Evolutionary conservation across 2,113 vertebrate genomes (phyloP), one percentile per base, ranked within the genome.

Genomic region (Nesoenas mayeri): DNA sequence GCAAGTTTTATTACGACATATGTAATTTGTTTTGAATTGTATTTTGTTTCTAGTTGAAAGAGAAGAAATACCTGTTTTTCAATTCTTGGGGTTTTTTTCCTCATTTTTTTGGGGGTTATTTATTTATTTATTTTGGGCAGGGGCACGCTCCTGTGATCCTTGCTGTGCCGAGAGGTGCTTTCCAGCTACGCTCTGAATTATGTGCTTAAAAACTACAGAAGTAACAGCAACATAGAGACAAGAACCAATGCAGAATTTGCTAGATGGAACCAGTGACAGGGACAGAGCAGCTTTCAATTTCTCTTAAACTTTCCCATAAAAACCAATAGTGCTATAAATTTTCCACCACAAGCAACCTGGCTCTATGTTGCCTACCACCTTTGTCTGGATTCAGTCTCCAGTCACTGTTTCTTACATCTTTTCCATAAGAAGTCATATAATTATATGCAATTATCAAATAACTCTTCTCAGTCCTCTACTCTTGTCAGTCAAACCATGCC

Each of bases 1-100:
- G 50, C 34, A 72, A 51, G n/a, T 69, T 61, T 70, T 58, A 26
- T 34, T 31, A 42, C 54, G 19, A 32, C 31, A 36, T 4, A 25
- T 0, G 0, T 13, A 12, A 20, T 3, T 3, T 58, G 20, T 40
- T 70, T 72, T 38, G 24, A 70, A 9, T 53, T 87, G 36, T 26
- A 28, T 42, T 65, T 87, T 61, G 21, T 65, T 94, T 80, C 25
- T 38, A 28, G 44, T 51, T 51, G 51, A 65, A 73, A 56, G 1
- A 58, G 22, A 65, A 19, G 10, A 62, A 85, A 47, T 18, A 44
- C 5, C 10, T 48, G 9, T 0, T 74, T 80, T 74, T 32, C 34
- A 60, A 26, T 44, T 74, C 20, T 25, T 77, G 10, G 2, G 18
- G 66, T 47, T 71, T 47, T 29, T 32, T 62, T 57, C 17, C 7